Evolutionary conservation across 2,888 invertebrate genomes (phyloP).

Genomic region (Cephus rjabovi): DNA sequence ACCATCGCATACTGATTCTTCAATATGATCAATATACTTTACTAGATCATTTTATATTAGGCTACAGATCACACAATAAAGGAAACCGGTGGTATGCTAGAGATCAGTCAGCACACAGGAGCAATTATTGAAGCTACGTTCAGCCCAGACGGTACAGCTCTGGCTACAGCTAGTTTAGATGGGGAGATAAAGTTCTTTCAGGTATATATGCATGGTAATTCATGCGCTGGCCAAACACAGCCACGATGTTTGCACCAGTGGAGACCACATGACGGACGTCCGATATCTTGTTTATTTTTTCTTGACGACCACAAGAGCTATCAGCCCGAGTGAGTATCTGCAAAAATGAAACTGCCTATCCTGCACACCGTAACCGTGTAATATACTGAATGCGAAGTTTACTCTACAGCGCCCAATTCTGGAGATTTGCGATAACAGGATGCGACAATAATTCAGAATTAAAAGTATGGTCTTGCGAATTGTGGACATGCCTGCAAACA

Average conservation of each 20-base stretch:
- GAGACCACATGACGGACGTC: constrained; percentile 91
- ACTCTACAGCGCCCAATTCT: constrained; percentile 78
- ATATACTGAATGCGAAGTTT: neutral
- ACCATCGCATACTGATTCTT: neutral
- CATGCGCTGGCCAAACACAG: constrained; percentile 63
- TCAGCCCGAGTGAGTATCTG: constrained; percentile 76
- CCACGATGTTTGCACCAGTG: constrained; percentile 92
- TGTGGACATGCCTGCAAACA: constrained; percentile 94
- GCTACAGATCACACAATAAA: constrained; percentile 50
- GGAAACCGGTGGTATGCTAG: constrained; percentile 63
- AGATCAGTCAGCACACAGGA: constrained; percentile 72
- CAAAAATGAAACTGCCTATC: constrained; percentile 4
- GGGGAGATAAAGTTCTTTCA: constrained; percentile 95
- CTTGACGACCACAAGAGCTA: constrained; percentile 90
- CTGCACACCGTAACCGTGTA: constrained; percentile 1
- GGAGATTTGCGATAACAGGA: constrained; percentile 96
- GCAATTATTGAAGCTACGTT: constrained; percentile 88
- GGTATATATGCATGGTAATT: constrained; percentile 77
- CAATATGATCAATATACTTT: constrained; percentile 13
- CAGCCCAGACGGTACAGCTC: constrained; percentile 94
- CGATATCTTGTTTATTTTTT: constrained; percentile 91
- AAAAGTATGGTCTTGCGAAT: constrained; percentile 94
- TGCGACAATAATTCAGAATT: constrained; percentile 90
- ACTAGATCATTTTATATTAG: constrained; percentile 37
- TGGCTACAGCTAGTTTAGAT: constrained; percentile 90